Base-by-base conservation (phyloP, 1,140 invertebrate genomes). In the Hesperophylax magnus region DNA sequence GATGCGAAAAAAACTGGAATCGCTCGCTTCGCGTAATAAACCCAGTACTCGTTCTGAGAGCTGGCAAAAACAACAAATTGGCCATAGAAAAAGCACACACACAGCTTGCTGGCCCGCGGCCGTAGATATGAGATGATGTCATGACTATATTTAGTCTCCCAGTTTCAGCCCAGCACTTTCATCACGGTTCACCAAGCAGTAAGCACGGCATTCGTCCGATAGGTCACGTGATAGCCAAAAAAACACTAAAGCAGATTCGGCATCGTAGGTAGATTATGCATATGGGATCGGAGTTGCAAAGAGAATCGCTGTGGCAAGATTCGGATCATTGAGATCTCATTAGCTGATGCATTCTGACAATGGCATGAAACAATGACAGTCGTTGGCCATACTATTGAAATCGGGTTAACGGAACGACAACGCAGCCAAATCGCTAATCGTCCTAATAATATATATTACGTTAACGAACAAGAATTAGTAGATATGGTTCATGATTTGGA, bases 91-190 rank as follows among this genome's bases (percentile, higher is more conserved):
- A 72, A 72, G 20, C 20, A 53, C 69, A 72, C 69, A 72, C 69
- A 72, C 69, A 20, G 69, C 39, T 67, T 17, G 69, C 69, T 67
- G 31, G 63, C 63, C 69, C 69, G 69, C 69, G 69, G 69, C 69
- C 47, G 69, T 24, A 72, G 69, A 72, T 72, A 72, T 52, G 31
- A 18, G 47, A 53, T 72, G 69, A 72, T 72, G 69, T 72, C 69
- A 72, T 22, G 69, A 52, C 47, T 72, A 72, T 24, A 72, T 72
- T 54, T 72, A 72, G 69, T 24, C 52, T 67, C 15, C 27, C 39
- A 39, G n/a, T 24, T 14, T 39, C 34, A 20, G 63, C 4, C 11
- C 39, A 34, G 20, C 47, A 72, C 69, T 72, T 72, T 72, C 69
- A 72, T 72, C 69, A 56, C 27, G 69, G 18, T 72, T 54, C 69